phyloP scores from a whole-genome alignment of 2,113 vertebrate species.

The Leiothrix lutea region DNA sequence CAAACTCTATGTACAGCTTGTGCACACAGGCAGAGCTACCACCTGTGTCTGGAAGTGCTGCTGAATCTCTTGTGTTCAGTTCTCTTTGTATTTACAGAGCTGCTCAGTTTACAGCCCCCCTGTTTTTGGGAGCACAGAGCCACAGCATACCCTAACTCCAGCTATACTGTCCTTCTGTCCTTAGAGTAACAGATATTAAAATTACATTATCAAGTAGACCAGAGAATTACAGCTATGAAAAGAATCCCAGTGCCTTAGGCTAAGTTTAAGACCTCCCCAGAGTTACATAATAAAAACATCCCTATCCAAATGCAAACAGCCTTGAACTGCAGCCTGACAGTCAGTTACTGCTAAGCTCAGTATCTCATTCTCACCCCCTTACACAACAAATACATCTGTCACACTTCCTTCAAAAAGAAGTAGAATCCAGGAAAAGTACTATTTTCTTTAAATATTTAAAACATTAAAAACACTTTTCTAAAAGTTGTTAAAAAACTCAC shows the following conservation, averaged over 20 bases:
- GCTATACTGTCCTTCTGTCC: not conserved
- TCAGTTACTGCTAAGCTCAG: not conserved
- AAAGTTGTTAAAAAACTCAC: not conserved
- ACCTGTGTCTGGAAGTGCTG: not conserved
- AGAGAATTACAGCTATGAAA: not conserved
- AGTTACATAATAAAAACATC: not conserved
- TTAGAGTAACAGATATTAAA: not conserved
- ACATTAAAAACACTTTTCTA: not conserved
- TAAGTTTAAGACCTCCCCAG: not conserved
- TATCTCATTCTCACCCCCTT: not conserved
- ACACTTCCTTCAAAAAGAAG: not conserved
- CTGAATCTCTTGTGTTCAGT: not conserved
- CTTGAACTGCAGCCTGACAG: not conserved
- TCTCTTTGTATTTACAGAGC: not conserved
- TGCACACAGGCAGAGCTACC: not conserved
- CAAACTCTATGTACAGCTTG: not conserved
- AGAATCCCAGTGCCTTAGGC: not conserved
- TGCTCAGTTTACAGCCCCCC: not conserved
- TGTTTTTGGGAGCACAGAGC: not conserved
- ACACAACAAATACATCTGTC: not conserved
- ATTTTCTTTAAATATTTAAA: conserved; percentile 25
- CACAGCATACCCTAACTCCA: not conserved
- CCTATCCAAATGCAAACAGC: not conserved
- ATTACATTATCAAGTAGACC: not conserved
- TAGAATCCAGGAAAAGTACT: not conserved